These are phyloP conservation scores for Laticauda colubrina DNA, from an alignment of 2,113 vertebrate genomes.

Conservation along the genomic window DNA sequence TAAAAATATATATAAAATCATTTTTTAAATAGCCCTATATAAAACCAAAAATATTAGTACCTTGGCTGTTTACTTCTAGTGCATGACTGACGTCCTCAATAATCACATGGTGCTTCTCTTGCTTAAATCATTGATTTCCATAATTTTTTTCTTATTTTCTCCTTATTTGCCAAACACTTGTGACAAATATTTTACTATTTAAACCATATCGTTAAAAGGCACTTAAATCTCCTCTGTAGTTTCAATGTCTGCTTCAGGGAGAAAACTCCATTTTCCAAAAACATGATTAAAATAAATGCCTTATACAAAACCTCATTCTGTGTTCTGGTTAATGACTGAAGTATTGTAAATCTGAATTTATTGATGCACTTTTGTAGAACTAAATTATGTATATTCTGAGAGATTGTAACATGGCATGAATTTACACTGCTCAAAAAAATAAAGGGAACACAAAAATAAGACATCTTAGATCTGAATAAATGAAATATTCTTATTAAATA, in stretches of 20 bases:
- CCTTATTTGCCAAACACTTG: constrained; percentile 39
- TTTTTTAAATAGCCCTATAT: constrained; percentile 45
- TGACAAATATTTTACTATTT: constrained; percentile 42
- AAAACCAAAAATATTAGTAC: constrained; percentile 42
- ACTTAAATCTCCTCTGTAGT: constrained; percentile 46
- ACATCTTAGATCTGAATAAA: too few relatives aligned
- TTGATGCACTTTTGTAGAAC: background rate
- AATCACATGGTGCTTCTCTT: constrained; percentile 47
- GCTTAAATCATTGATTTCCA: constrained; percentile 39
- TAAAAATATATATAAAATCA: constrained; percentile 35
- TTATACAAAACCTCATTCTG: constrained; percentile 26
- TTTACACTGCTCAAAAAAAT: background rate
- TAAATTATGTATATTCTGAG: background rate
- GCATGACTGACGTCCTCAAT: constrained; percentile 34
- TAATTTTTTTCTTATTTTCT: constrained; percentile 8
- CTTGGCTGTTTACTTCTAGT: background rate
- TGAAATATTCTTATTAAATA: too few relatives aligned
- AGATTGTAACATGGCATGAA: background rate
- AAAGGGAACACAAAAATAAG: too few relatives aligned
- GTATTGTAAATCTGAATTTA: background rate
- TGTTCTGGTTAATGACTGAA: constrained; percentile 33
- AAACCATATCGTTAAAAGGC: constrained; percentile 42
- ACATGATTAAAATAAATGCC: constrained; percentile 58
- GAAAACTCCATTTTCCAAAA: constrained; percentile 52
- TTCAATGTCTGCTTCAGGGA: constrained; percentile 48